These are phyloP conservation scores for Dinomys branickii DNA, from an alignment of 2,113 vertebrate genomes.

Conservation along the genomic window DNA sequence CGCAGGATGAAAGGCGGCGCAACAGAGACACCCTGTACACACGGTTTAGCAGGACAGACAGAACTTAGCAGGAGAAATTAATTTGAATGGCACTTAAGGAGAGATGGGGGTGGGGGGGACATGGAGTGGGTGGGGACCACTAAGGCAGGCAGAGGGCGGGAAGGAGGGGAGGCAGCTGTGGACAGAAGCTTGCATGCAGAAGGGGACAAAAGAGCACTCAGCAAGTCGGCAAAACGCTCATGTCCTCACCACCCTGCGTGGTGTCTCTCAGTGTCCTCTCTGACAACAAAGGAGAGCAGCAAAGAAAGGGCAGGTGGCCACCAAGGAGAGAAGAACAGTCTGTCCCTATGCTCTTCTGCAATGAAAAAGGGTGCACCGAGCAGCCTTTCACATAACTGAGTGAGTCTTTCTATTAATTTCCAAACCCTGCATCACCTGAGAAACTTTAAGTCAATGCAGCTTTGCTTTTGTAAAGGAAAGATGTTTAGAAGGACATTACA, in stretches of 20 bases:
- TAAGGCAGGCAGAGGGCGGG: not conserved
- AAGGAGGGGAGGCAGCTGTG: no score
- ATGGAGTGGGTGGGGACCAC: not conserved
- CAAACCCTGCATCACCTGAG: conserved; percentile 71
- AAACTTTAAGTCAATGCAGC: conserved; percentile 44
- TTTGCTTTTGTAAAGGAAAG: conserved; percentile 69
- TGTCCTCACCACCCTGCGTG: not conserved
- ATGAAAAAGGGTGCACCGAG: not conserved
- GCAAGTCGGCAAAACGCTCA: not conserved
- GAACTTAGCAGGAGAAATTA: not conserved
- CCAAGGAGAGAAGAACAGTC: conserved; percentile 4
- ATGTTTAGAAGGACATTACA: conserved; percentile 62
- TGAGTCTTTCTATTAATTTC: conserved; percentile 67
- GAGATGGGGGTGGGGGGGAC: not conserved
- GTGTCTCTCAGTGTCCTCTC: not conserved
- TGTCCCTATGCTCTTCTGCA: conserved; percentile 73
- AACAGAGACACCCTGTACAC: not conserved
- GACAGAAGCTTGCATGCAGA: not conserved
- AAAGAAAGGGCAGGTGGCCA: not conserved
- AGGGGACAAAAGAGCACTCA: not conserved
- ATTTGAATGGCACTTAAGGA: not conserved
- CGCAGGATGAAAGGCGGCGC: no score
- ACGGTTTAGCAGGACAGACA: not conserved
- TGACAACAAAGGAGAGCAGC: not conserved
- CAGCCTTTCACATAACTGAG: conserved; percentile 64